A percentile compares a stretch with the other conserved stretches of the same genome.
Conservation (phyloP, 1,140 invertebrate genomes). For the Drosophila rhopaloa region DNA sequence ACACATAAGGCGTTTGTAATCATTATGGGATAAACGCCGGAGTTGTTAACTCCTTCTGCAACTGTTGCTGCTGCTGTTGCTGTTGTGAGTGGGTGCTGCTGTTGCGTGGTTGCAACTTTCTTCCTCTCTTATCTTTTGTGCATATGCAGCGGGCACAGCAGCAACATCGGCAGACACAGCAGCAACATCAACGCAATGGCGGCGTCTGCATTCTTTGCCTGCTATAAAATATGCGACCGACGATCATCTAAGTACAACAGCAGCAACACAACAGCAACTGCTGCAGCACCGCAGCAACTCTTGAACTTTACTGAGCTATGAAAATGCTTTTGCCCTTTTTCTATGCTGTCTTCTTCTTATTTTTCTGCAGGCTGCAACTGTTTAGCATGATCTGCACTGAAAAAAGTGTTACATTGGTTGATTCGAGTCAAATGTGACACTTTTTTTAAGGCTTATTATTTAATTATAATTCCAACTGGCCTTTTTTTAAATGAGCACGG, state of each 20-base stretch:
- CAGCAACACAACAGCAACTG: conserved; percentile 38
- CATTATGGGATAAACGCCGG: conserved; percentile 44
- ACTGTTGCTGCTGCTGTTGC: conserved; percentile 44
- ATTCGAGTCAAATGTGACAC: too few relatives aligned
- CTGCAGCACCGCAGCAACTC: conserved; percentile 52
- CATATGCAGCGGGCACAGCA: conserved; percentile 69
- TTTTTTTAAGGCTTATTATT: too few relatives aligned
- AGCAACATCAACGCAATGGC: conserved; percentile 55
- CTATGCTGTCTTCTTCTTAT: conserved; percentile 33
- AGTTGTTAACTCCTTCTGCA: conserved; percentile 29
- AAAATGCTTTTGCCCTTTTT: conserved; percentile 76
- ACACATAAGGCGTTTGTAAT: conserved; percentile 62
- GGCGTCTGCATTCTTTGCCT: conserved; percentile 74
- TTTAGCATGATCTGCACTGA: conserved; percentile 66
- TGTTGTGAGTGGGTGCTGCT: conserved; percentile 61
- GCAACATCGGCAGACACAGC: conserved; percentile 43
- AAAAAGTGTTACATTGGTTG: background rate
- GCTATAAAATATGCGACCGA: conserved; percentile 78
- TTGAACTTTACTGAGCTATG: conserved; percentile 77
- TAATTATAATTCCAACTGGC: too few relatives aligned
- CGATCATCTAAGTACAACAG: conserved; percentile 60
- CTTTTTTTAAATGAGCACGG: too few relatives aligned
- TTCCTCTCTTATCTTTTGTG: conserved; percentile 75
- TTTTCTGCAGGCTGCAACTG: conserved; percentile 55
- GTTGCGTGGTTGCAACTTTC: conserved; percentile 73